These are phyloP conservation scores for Paramormyrops hopkinsi DNA, from an alignment of 2,797 vertebrate genomes.

Conservation along the genomic window DNA sequence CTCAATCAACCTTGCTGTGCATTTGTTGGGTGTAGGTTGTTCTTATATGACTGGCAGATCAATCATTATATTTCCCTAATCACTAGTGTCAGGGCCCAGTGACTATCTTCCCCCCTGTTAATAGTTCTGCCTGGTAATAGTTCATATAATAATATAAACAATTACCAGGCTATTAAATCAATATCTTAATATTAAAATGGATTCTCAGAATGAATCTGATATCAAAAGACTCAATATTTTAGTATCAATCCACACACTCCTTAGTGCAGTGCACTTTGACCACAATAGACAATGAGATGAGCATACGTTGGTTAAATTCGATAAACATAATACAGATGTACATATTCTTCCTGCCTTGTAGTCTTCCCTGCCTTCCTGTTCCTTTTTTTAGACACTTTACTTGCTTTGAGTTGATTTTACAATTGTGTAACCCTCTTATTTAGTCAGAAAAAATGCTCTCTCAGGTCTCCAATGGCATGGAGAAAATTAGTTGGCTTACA, in stretches of 20 bases:
- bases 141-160: not conserved
- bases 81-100: not conserved
- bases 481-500: not conserved
- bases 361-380: not conserved
- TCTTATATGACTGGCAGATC: not conserved
- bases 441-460: not conserved
- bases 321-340: not conserved
- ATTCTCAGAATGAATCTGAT: not conserved
- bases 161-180: not conserved
- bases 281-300: not conserved
- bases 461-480: not conserved
- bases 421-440: not conserved
- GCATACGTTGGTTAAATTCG: not conserved
- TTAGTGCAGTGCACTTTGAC: not conserved
- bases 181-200: not conserved
- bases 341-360: not conserved
- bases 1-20: not conserved
- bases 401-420: not conserved
- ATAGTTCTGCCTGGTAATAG: not conserved
- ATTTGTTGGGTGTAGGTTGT: not conserved
- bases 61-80: not conserved
- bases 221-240: not conserved
- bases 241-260: not conserved
- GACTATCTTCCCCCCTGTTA: not conserved
- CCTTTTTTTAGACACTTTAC: not conserved